Percentiles rank a stretch among this genome's conserved stretches.
Evolutionary conservation across 2,797 vertebrate species (phyloP).

Genomic region (Anas bahamensis): DNA sequence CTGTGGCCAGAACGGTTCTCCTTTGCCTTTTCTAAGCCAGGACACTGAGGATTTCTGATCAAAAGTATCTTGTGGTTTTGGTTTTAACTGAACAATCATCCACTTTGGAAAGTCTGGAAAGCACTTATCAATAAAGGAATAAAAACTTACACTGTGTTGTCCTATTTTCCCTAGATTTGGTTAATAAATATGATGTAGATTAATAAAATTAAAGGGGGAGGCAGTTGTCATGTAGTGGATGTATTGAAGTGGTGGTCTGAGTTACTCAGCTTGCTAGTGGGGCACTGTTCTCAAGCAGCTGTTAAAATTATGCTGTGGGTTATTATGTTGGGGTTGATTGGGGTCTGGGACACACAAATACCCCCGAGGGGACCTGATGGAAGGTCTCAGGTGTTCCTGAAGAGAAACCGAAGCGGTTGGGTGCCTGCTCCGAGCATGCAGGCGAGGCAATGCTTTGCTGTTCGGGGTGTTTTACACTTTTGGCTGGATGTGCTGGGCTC

Average conservation of each 20-base stretch:
- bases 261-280: not conserved
- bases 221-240: not conserved
- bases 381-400: not conserved
- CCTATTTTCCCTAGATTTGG: not conserved
- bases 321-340: not conserved
- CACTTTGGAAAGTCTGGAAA: slow-evolving; percentile 69
- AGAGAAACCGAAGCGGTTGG: rapidly evolving
- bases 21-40: slow-evolving; percentile 48
- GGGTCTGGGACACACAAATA: too few species aligned
- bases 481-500: too few species aligned
- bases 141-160: slow-evolving; percentile 35
- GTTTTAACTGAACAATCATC: slow-evolving; percentile 77
- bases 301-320: not conserved
- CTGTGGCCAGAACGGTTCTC: slow-evolving; percentile 21
- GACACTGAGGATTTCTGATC: slow-evolving; percentile 31
- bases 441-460: not conserved
- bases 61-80: slow-evolving; percentile 72
- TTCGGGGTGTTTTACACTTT: too few species aligned
- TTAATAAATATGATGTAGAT: not conserved
- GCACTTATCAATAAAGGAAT: slow-evolving; percentile 81
- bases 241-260: not conserved
- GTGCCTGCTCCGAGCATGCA: rapidly evolving
- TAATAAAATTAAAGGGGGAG: not conserved
- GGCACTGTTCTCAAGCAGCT: not conserved
- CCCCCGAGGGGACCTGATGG: rapidly evolving